Percentiles rank a stretch among this genome's conserved stretches.
Conservation (phyloP, 2,113 vertebrate genomes). For the Saccopteryx bilineata region DNA sequence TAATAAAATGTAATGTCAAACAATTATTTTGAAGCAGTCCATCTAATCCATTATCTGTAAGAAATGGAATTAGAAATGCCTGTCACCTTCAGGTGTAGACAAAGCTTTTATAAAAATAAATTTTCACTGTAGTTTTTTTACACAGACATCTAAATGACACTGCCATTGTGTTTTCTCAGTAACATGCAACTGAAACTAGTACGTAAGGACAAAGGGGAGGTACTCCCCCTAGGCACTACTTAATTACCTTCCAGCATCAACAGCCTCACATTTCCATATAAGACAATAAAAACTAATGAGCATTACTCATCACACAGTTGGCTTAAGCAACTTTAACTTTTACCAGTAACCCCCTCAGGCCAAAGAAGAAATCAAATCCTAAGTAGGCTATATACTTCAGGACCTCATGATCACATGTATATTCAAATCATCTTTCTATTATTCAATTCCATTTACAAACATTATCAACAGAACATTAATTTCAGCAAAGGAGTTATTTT, state of each 20-base stretch:
- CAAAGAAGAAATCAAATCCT: conserved; percentile 60
- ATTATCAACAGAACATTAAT: neutral
- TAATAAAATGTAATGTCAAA: conserved; percentile 40
- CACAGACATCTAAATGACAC: conserved; percentile 24
- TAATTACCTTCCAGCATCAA: conserved; percentile 44
- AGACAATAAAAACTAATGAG: conserved; percentile 56
- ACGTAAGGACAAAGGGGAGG: neutral
- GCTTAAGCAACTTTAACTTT: conserved; percentile 40
- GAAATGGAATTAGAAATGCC: conserved; percentile 32
- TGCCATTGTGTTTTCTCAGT: neutral
- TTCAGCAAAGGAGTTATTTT: conserved; percentile 32
- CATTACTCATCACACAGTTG: neutral
- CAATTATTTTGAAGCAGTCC: conserved; percentile 48
- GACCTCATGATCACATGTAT: neutral
- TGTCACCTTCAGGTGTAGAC: conserved; percentile 24
- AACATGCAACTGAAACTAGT: neutral
- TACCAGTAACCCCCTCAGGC: neutral
- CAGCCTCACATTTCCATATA: conserved; percentile 33
- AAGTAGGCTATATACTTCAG: neutral
- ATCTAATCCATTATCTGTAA: conserved; percentile 39
- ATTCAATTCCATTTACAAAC: conserved; percentile 21
- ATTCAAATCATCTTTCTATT: conserved; percentile 16
- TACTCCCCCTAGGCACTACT: neutral
- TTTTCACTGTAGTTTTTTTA: conserved; percentile 3
- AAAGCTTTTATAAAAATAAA: conserved; percentile 62